Evolutionary conservation across 2,797 vertebrate genomes (phyloP), one percentile per base, ranked within the genome.

Genomic region (Amphiprion clarkii): DNA sequence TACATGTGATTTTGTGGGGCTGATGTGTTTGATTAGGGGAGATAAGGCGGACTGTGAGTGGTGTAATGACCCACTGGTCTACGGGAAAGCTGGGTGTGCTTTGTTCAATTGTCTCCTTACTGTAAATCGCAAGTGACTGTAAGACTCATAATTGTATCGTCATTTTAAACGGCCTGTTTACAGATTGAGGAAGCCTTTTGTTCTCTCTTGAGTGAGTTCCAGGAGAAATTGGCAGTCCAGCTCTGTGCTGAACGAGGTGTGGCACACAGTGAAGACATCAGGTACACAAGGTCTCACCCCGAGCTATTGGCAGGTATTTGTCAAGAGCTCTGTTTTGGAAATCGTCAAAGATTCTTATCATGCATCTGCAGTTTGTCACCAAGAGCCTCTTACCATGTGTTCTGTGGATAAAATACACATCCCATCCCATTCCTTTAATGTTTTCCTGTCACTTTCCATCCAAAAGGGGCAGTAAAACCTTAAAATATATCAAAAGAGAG

Each of bases 1-100:
- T 93, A 91, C 84, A 84, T 86, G 83, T 89, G 86, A 92, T 93
- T 92, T 86, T 91, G 90, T 78, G 79, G 76, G 84, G 42, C 54
- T 68, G 73, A 59, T 56, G 87, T 67, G 55, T 90, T 89, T 90
- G 91, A 94, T 88, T 88, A 83, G 67, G 74, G 39, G 59, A 88
- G 91, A 93, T 92, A 93, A 92, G 86, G 65, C 6, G 70, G 67
- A 72, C 78, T 82, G 60, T 76, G 85, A 92, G 76, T 86, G 76
- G 76, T 60, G 7, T 87, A 91, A 90, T 90, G 90, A 90, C 77
- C 7, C 12, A 51, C 29, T 62, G 56, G 78, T 79, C 88, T 91
- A 87, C 71, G 70, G 91, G 88, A 89, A 92, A 44, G 64, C 80
- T 79, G 89, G 89, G 85, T 55, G 86, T 81, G 73, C 67, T 81